Percentiles rank a stretch among this genome's conserved stretches.
phyloP scores from a whole-genome alignment of 2,797 vertebrate genomes.

The Takifugu ocellatus region DNA sequence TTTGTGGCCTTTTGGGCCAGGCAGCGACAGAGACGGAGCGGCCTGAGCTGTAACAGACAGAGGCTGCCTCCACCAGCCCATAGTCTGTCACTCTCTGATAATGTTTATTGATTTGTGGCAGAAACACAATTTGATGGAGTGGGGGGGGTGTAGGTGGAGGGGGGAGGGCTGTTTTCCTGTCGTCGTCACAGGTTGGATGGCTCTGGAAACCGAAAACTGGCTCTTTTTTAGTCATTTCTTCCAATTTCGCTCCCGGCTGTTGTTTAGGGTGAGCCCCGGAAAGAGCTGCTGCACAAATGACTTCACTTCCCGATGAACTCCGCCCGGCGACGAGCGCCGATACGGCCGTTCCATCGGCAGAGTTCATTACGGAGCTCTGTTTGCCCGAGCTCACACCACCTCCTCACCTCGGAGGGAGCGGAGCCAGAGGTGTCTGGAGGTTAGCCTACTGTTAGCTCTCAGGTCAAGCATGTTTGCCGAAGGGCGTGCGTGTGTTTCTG shows the following conservation, averaged over 20 bases:
- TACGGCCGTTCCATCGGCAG: constrained; percentile 49
- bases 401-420: constrained; percentile 45
- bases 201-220: constrained; percentile 30
- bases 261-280: neutral
- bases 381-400: constrained; percentile 48
- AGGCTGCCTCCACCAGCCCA: constrained; percentile 70
- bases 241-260: neutral
- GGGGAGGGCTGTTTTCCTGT: constrained; percentile 44
- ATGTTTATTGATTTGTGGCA: constrained; percentile 81
- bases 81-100: constrained; percentile 80
- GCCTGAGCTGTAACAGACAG: constrained; percentile 71
- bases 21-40: constrained; percentile 67
- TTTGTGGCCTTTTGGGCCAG: constrained; percentile 50
- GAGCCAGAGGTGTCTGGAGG: constrained; percentile 52
- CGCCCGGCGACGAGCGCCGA: constrained; percentile 19
- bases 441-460: constrained; percentile 59
- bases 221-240: constrained; percentile 14
- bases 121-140: constrained; percentile 76
- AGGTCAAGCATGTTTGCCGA: constrained; percentile 63
- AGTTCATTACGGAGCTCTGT: constrained; percentile 62
- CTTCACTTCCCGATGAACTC: constrained; percentile 3
- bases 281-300: constrained; percentile 2
- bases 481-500: constrained; percentile 41
- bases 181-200: constrained; percentile 47
- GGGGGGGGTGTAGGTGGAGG: constrained; percentile 17